A percentile compares a stretch with the other conserved stretches of the same genome.
Evolutionary conservation across 1,140 invertebrate genomes (phyloP).

Genomic region (Habropoda laboriosa): DNA sequence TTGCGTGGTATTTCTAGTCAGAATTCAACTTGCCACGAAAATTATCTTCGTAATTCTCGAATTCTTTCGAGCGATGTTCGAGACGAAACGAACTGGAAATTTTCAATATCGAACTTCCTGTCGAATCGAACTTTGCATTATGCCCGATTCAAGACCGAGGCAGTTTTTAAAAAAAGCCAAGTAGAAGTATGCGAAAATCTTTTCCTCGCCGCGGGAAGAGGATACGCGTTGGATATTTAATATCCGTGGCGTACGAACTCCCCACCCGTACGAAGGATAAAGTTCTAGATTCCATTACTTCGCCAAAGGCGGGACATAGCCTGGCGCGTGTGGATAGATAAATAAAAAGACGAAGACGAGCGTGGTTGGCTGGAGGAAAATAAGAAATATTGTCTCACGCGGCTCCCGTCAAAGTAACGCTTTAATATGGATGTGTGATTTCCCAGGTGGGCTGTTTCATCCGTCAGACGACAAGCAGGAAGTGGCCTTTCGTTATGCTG

Average conservation of each 20-base stretch:
- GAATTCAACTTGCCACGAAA: neutral
- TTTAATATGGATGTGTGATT: constrained; percentile 71
- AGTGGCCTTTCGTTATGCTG: constrained; percentile 94
- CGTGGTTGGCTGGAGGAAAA: constrained; percentile 23
- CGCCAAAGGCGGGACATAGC: neutral
- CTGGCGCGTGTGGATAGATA: neutral
- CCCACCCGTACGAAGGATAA: no score
- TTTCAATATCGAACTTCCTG: neutral
- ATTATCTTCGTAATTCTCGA: neutral
- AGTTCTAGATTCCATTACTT: neutral
- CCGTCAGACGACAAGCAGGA: constrained; percentile 91
- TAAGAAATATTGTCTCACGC: constrained; percentile 31
- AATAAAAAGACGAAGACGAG: neutral
- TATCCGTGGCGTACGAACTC: neutral
- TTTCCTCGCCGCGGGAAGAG: neutral
- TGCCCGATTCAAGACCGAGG: neutral
- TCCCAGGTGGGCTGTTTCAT: constrained; percentile 94
- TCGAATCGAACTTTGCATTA: no score
- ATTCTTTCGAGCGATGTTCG: neutral
- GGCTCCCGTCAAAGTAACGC: constrained; percentile 54
- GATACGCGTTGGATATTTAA: neutral
- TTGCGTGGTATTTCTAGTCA: neutral
- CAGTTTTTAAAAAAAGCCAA: neutral
- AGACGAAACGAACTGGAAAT: neutral
- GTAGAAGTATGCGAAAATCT: neutral